Conservation (phyloP, 1,140 invertebrate species). For the Stegodyphus dumicola region DNA sequence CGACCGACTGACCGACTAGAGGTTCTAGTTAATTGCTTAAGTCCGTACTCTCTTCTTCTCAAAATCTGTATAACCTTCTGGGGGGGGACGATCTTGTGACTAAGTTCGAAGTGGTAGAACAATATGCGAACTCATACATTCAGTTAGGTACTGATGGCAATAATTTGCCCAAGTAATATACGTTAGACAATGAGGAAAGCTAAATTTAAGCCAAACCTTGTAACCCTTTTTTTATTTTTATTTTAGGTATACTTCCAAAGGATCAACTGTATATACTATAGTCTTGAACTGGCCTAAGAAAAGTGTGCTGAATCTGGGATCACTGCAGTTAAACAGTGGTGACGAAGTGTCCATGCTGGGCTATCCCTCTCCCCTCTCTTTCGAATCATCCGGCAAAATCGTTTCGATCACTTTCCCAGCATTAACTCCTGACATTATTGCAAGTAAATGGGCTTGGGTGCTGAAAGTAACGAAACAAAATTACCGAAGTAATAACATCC, state of each 20-base stretch:
- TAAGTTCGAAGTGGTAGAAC: too few species aligned
- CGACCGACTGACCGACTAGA: too few species aligned
- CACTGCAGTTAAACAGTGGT: neutral
- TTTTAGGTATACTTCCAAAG: conserved; percentile 74
- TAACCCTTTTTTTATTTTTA: conserved; percentile 10
- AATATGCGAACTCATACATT: too few species aligned
- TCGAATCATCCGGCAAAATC: neutral
- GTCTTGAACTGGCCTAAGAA: conserved; percentile 77
- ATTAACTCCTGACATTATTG: conserved; percentile 21
- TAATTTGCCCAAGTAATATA: too few species aligned
- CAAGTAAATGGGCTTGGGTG: conserved; percentile 50
- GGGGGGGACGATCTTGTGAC: too few species aligned
- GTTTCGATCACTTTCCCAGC: conserved; percentile 33
- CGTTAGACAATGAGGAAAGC: too few species aligned
- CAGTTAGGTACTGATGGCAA: too few species aligned
- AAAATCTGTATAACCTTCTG: too few species aligned
- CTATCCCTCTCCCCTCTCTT: neutral
- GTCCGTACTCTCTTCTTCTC: too few species aligned
- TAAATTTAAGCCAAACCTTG: too few species aligned
- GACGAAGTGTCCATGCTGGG: conserved; percentile 36
- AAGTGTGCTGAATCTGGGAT: conserved; percentile 67
- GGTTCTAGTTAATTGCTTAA: too few species aligned
- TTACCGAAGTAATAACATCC: too few species aligned
- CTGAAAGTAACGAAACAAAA: conserved; percentile 25
- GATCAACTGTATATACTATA: conserved; percentile 74